Conservation (phyloP, 2,113 vertebrate species). For the Rhagologus leucostigma region DNA sequence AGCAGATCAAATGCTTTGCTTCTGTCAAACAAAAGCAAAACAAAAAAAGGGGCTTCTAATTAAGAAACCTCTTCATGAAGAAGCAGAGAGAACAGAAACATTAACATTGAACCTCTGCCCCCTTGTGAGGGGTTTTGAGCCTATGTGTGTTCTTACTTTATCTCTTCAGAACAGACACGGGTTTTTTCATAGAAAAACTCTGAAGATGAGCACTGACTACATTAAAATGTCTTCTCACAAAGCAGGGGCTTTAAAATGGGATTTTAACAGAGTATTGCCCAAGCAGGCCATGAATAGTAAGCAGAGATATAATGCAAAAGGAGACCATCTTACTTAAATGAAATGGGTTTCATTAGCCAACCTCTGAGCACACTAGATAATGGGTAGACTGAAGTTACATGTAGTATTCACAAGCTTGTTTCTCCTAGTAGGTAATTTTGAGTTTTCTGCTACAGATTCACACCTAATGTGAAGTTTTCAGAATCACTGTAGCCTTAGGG, state of each 20-base stretch:
- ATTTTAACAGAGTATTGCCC: not conserved
- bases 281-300: not conserved
- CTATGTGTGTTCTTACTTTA: constrained; percentile 20
- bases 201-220: constrained; percentile 4
- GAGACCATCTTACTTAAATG: not conserved
- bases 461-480: not conserved
- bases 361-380: not conserved
- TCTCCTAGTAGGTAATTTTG: not conserved
- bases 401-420: not conserved
- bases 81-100: not conserved
- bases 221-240: constrained; percentile 30
- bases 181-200: not conserved
- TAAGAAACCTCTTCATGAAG: constrained; percentile 20
- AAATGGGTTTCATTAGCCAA: not conserved
- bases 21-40: not conserved
- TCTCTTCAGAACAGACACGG: not conserved
- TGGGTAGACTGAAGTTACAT: not conserved
- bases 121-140: not conserved
- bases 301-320: not conserved
- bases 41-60: not conserved
- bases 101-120: not conserved
- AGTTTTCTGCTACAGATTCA: not conserved
- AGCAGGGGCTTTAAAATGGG: not conserved
- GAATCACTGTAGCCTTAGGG: not conserved
- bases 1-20: constrained; percentile 4